Evolutionary conservation across 2,797 vertebrate species (phyloP).

Genomic region (Pristis pectinata): DNA sequence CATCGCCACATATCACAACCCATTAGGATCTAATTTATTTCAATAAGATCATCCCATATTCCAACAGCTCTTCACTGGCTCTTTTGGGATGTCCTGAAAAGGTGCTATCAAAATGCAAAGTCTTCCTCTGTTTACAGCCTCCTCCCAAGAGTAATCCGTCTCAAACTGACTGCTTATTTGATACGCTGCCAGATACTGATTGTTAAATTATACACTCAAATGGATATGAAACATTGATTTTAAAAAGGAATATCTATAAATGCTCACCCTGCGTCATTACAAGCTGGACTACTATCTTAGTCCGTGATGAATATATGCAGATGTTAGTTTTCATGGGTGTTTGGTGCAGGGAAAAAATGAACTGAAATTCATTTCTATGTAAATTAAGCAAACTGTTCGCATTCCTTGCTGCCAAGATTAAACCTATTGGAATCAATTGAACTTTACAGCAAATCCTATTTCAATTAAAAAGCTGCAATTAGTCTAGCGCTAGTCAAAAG

Average conservation of each 20-base stretch:
- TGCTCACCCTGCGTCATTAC: neutral
- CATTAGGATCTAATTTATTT: too few relatives aligned
- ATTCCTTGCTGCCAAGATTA: slow-evolving; percentile 35
- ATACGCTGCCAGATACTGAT: neutral
- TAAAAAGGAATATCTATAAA: neutral
- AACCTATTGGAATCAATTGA: slow-evolving; percentile 34
- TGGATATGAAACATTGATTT: neutral
- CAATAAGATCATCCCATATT: too few relatives aligned
- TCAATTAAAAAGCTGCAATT: slow-evolving; percentile 36
- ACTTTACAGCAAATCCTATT: slow-evolving; percentile 38
- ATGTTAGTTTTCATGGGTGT: neutral
- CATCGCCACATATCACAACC: too few relatives aligned
- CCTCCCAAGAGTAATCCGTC: neutral
- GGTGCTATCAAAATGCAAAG: too few relatives aligned
- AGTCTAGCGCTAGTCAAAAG: slow-evolving; percentile 22
- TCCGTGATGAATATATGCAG: slow-evolving; percentile 7
- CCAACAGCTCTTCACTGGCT: too few relatives aligned
- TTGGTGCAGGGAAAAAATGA: slow-evolving; percentile 2
- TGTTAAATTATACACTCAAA: slow-evolving; percentile 15
- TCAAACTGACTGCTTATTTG: neutral
- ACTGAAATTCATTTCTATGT: slow-evolving; percentile 34
- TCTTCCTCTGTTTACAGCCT: neutral
- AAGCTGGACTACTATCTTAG: neutral
- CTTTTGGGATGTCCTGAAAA: too few relatives aligned
- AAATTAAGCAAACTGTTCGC: slow-evolving; percentile 27